A percentile compares a stretch with the other conserved stretches of the same genome.
Conservation (phyloP, 2,113 vertebrate genomes). For the human region DNA sequence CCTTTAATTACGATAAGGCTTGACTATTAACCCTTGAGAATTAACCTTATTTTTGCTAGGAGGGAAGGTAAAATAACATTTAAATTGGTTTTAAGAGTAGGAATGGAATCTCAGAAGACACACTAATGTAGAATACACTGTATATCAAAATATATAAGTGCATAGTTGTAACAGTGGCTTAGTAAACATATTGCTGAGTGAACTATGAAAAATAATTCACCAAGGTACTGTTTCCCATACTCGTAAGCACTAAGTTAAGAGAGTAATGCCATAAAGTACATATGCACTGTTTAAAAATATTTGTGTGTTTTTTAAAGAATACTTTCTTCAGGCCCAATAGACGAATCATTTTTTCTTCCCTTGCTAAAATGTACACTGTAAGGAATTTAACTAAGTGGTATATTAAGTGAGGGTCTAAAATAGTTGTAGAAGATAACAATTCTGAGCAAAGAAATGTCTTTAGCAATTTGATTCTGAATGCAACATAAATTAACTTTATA, state of each 20-base stretch:
- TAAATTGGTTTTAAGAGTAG: conserved; percentile 82
- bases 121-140: conserved; percentile 70
- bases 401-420: background rate
- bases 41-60: conserved; percentile 76
- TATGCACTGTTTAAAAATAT: conserved; percentile 80
- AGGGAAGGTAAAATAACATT: conserved; percentile 81
- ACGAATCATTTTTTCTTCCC: conserved; percentile 63
- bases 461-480: conserved; percentile 62
- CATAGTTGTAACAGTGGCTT: conserved; percentile 79
- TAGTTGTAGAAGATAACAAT: conserved; percentile 62
- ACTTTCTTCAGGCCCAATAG: conserved; percentile 71
- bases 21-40: conserved; percentile 75
- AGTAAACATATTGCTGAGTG: conserved; percentile 83
- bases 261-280: conserved; percentile 79
- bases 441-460: conserved; percentile 52
- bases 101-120: conserved; percentile 82
- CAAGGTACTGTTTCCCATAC: conserved; percentile 81
- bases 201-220: conserved; percentile 86
- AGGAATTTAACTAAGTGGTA: conserved; percentile 2
- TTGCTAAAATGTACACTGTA: conserved; percentile 38
- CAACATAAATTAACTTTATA: conserved; percentile 54
- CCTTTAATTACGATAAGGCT: conserved; percentile 77
- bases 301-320: conserved; percentile 70
- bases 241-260: conserved; percentile 81
- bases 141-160: conserved; percentile 84